These are phyloP conservation scores for Andrena bicolor DNA, from an alignment of 2,888 invertebrate genomes.

Conservation along the genomic window DNA sequence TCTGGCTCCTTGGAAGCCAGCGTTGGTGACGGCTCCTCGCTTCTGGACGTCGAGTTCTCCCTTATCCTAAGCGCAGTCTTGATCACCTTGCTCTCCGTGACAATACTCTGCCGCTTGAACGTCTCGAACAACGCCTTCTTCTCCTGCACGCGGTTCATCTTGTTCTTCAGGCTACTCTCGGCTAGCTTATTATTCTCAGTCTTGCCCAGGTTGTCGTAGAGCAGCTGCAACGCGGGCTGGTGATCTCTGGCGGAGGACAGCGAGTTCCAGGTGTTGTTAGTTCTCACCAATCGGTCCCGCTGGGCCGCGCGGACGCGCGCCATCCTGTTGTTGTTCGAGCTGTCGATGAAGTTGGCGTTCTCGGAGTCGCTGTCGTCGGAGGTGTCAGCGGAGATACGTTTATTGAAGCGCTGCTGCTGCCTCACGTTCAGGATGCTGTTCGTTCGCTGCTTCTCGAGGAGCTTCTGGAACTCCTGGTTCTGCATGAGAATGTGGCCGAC, in stretches of 20 bases:
- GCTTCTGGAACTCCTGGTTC: conserved; percentile 92
- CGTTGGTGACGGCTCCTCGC: conserved; percentile 53
- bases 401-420: conserved; percentile 87
- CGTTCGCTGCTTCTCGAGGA: conserved; percentile 90
- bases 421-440: conserved; percentile 86
- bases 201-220: conserved; percentile 79
- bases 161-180: conserved; percentile 61
- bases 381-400: conserved; percentile 86
- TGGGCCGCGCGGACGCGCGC: conserved; percentile 64
- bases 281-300: conserved; percentile 76
- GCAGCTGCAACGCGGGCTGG: conserved; percentile 72
- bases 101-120: conserved; percentile 79
- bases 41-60: conserved; percentile 73
- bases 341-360: conserved; percentile 68
- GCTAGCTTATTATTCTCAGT: conserved; percentile 63
- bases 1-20: conserved; percentile 8
- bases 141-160: conserved; percentile 72
- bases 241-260: conserved; percentile 74
- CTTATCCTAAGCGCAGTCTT: conserved; percentile 79
- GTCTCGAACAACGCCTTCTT: conserved; percentile 78
- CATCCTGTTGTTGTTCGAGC: conserved; percentile 69
- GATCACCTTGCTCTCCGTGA: conserved; percentile 80
- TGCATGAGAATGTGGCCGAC: conserved; percentile 94
- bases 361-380: conserved; percentile 84
- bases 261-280: conserved; percentile 80